Conservation (phyloP, 2,797 vertebrate species). For the Denticeps clupeoides region DNA sequence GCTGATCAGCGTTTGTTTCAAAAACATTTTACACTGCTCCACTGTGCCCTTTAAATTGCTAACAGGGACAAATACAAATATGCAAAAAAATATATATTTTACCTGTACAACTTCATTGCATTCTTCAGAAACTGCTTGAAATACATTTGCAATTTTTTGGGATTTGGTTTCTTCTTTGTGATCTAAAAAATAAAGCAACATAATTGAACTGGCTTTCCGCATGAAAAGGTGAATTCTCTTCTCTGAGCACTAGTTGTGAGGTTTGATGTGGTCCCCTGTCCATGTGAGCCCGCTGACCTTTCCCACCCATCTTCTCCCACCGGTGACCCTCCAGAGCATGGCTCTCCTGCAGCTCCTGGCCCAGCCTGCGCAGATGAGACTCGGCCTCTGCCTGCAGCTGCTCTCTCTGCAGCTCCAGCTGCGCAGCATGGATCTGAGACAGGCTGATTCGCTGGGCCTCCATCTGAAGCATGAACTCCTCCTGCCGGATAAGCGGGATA, state of each 20-base stretch:
- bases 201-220: too few species aligned
- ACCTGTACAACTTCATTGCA: constrained; percentile 69
- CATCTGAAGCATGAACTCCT: constrained; percentile 76
- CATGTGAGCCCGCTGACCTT: constrained; percentile 42
- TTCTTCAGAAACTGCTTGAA: constrained; percentile 64
- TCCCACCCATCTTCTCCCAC: constrained; percentile 40
- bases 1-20: too few species aligned
- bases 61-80: background rate
- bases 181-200: background rate
- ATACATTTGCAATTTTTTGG: constrained; percentile 54
- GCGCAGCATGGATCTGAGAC: constrained; percentile 79
- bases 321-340: constrained; percentile 52
- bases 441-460: constrained; percentile 90
- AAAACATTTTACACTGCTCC: too few species aligned
- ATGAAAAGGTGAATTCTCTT: too few species aligned
- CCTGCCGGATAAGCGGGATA: constrained; percentile 44
- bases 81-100: background rate
- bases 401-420: constrained; percentile 72
- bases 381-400: constrained; percentile 66
- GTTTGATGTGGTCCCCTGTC: constrained; percentile 40
- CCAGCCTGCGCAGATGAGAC: constrained; percentile 52
- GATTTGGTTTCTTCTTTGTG: constrained; percentile 41
- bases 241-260: too few species aligned
- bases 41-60: too few species aligned
- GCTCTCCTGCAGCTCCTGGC: constrained; percentile 51